Base-by-base conservation (phyloP, 2,888 invertebrate species). In the Dermolepida albohirtum region DNA sequence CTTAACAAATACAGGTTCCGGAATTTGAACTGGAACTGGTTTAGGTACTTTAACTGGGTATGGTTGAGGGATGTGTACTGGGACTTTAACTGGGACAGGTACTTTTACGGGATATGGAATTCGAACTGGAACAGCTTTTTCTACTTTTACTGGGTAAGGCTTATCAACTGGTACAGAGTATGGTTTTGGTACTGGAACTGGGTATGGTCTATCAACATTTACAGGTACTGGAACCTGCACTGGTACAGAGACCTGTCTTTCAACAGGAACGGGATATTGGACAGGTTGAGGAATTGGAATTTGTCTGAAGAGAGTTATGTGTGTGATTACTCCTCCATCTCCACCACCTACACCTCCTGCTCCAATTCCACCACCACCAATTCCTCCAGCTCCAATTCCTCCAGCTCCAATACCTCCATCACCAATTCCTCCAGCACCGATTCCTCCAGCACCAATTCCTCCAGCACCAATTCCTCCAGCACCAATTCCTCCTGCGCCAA, bases 21-120 rank as follows among this genome's bases (percentile, higher is more conserved):
- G 69, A 29, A 69, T 59, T 12, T 59, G 69, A 8, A 66, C 65
- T n/a, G 69, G 40, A 39, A 69, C 54, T 6, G 69, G 69, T 59
- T 69, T 69, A 12, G 59, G 14, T 12, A 69, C 41, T 52, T 69
- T 59, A 10, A 69, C 69, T 10, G 69, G 69, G 52, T 52, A 69
- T 29, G 66, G 66, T 62, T 69, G 39, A 8, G 65, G 69, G 17
- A 69, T 52, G 11, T 57, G 65, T 10, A 66, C 43, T 12, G 69
- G 59, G 1, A 69, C 69, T 43, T 69, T 69, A 14, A 69, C 69
- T n/a, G 65, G 59, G 5, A 66, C 52, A 2, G 65, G 65, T 27
- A 65, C 27, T 41, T 69, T 69, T 16, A 69, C 69, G 10, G 65
- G 66, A 14, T 59, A 40, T 16, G 39, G 40, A 5, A 66, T 8